Conservation (phyloP, 2,797 vertebrate species). For the Anguilla marmorata region DNA sequence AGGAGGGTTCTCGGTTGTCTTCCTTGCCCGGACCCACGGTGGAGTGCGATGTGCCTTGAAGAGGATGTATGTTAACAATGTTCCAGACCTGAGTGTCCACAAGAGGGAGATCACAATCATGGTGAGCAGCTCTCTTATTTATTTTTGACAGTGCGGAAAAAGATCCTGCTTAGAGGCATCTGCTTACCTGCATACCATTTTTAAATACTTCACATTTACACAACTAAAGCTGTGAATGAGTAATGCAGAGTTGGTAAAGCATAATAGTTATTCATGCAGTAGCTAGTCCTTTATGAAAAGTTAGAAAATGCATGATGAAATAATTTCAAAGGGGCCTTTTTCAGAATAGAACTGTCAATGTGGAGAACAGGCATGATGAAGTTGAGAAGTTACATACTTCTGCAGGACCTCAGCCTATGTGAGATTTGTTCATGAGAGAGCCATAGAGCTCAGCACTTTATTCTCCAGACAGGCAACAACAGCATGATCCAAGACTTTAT, state of each 20-base stretch:
- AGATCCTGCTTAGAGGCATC: not conserved
- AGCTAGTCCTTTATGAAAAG: not conserved
- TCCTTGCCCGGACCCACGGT: conserved; percentile 85
- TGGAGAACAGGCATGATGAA: not conserved
- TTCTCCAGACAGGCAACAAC: not conserved
- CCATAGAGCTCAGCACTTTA: not conserved
- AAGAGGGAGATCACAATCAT: conserved; percentile 97
- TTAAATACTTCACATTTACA: not conserved
- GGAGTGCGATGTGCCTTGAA: conserved; percentile 90
- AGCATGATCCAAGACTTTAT: not conserved
- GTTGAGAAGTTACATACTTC: not conserved
- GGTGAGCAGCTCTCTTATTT: conserved; percentile 69
- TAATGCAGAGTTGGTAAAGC: not conserved
- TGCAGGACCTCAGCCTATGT: not conserved
- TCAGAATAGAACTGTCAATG: not conserved
- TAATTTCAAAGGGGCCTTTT: not conserved
- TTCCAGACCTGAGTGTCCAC: conserved; percentile 88
- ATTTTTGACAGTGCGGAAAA: not conserved
- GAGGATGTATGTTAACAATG: conserved; percentile 94
- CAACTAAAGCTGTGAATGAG: not conserved
- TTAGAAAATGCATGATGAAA: not conserved
- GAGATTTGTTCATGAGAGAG: not conserved
- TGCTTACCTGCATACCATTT: not conserved
- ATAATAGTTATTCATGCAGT: not conserved
- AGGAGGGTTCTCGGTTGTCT: conserved; percentile 97